These are phyloP conservation scores for Bacillus rossius DNA, from an alignment of 1,140 invertebrate genomes.

Conservation along the genomic window DNA sequence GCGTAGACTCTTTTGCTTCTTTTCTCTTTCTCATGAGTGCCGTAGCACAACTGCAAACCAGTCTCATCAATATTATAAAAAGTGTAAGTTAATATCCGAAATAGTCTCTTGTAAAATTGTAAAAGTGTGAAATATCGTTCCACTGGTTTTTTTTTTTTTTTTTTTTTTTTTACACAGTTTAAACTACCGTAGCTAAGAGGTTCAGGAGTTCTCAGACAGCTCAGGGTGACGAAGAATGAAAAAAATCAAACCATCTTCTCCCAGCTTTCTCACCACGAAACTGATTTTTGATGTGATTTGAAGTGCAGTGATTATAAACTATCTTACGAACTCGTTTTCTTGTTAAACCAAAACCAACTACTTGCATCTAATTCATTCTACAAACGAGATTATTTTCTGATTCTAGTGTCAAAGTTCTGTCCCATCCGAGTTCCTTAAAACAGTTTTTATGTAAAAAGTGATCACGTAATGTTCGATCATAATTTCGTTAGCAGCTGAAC, in stretches of 20 bases:
- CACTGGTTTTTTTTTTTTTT: neutral
- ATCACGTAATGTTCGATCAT: neutral
- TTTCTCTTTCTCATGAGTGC: too few species aligned
- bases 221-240: neutral
- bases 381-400: neutral
- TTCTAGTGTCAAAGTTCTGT: neutral
- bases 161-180: neutral
- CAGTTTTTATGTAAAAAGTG: neutral
- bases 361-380: neutral
- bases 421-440: neutral
- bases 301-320: neutral
- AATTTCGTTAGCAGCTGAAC: too few species aligned
- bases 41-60: slow-evolving; percentile 8
- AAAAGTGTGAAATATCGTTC: neutral
- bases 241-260: neutral
- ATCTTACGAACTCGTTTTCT: neutral
- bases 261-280: neutral
- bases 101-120: neutral
- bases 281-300: neutral
- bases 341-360: neutral
- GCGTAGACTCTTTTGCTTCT: slow-evolving; percentile 2
- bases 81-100: neutral
- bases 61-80: slow-evolving; percentile 15
- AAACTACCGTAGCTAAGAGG: neutral
- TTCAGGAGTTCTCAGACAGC: neutral